Base-by-base conservation (phyloP, 2,888 invertebrate species). In the Lithophane socia region DNA sequence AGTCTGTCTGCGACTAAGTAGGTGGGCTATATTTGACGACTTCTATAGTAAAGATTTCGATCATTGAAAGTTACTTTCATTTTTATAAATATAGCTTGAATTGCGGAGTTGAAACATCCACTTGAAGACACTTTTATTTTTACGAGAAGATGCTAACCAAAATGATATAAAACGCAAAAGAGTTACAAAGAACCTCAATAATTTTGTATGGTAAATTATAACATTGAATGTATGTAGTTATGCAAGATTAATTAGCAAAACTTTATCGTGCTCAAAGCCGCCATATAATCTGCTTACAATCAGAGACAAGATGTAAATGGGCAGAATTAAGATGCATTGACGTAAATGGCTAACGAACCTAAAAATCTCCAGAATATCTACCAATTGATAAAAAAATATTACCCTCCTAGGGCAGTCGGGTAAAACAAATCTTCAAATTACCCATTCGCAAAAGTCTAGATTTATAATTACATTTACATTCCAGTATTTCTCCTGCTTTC, bases 401-500 rank as follows among this genome's bases (percentile, higher is more conserved):
- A n/a, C n/a, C n/a, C n/a, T n/a, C n/a, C n/a, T n/a, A n/a, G n/a
- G n/a, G n/a, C n/a, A n/a, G n/a, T n/a, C n/a, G n/a, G n/a, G n/a
- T n/a, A n/a, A n/a, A n/a, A n/a, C n/a, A n/a, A n/a, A n/a, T n/a
- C n/a, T n/a, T n/a, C 37, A 44, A 44, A 54, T 5, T 9, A 16
- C 12, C 3, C 4, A 1, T n/a, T 18, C 1, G 47, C 13, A 52
- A 44, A 68, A 37, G 1, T 37, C 9, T 29, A 9, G 3, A 24
- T n/a, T n/a, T n/a, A n/a, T n/a, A n/a, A n/a, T 21, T 37, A 37
- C 12, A 16, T 8, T 18, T 5, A 29, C 5, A 47, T 37, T 37
- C n/a, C 54, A 61, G 3, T 61, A 54, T 44, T 29, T 64, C 37
- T 37, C 7, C 8, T 37, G 54, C 69, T 85, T 85, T 85, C 83